Evolutionary conservation across 2,113 vertebrate genomes (phyloP).

Genomic region (Mus spicilegus): DNA sequence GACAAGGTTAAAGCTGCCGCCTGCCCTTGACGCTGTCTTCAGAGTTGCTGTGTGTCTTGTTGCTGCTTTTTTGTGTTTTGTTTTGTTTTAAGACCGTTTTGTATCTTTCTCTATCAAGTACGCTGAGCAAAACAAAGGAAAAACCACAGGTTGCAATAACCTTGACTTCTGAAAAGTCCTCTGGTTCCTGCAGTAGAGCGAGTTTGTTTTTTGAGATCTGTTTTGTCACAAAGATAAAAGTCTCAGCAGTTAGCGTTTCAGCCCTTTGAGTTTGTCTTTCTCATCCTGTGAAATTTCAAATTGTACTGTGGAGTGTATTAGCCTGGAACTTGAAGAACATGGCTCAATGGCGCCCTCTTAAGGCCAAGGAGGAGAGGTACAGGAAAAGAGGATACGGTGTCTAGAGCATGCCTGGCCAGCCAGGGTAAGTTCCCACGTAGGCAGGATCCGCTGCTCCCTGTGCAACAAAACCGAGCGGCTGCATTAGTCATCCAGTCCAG

Average conservation of each 20-base stretch:
- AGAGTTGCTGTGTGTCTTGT: background rate
- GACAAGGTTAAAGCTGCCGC: background rate
- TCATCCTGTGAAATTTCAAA: conserved; percentile 7
- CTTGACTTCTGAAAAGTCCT: conserved; percentile 32
- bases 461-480: background rate
- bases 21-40: background rate
- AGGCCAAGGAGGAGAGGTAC: conserved; percentile 10
- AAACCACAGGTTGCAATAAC: background rate
- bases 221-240: conserved; percentile 32
- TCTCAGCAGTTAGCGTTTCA: conserved; percentile 44
- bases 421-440: background rate
- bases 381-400: background rate
- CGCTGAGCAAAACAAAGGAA: background rate
- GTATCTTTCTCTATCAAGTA: background rate
- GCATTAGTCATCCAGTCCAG: background rate
- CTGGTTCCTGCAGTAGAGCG: background rate
- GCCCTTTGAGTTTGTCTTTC: conserved; percentile 28
- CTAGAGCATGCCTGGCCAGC: too few relatives aligned
- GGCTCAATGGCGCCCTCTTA: conserved; percentile 84
- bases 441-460: background rate
- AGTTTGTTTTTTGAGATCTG: background rate
- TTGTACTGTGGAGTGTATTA: background rate
- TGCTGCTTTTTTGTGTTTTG: background rate
- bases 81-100: conserved; percentile 18
- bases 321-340: background rate